Conservation (phyloP, 2,113 vertebrate species). For the Chroicocephalus ridibundus region DNA sequence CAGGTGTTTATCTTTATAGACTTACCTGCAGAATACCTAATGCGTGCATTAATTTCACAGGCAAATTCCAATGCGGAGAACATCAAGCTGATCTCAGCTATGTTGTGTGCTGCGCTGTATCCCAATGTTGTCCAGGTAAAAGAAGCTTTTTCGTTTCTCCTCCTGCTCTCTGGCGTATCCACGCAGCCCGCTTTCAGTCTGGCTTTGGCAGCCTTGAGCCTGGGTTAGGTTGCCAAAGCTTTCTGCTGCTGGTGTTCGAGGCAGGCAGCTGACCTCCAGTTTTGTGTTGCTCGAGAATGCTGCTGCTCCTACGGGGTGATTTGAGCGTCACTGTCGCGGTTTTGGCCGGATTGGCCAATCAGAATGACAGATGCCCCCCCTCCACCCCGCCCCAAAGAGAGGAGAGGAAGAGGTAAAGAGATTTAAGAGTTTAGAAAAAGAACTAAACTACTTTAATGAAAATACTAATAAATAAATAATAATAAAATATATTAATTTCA, state of each 20-base stretch:
- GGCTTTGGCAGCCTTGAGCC: not conserved
- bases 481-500: too few species aligned
- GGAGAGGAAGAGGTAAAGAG: too few species aligned
- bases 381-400: too few species aligned
- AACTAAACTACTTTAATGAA: too few species aligned
- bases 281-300: not conserved
- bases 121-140: slow-evolving; percentile 96
- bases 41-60: slow-evolving; percentile 61
- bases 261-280: not conserved
- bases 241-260: not conserved
- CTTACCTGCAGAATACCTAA: not conserved
- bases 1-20: not conserved
- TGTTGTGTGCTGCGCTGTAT: slow-evolving; percentile 95
- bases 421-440: too few species aligned
- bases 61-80: slow-evolving; percentile 94
- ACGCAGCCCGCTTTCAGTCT: not conserved
- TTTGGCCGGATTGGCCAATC: too few species aligned
- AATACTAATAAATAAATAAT: too few species aligned
- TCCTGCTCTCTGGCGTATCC: not conserved
- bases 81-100: slow-evolving; percentile 89
- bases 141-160: not conserved
- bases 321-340: too few species aligned
- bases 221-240: not conserved
- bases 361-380: too few species aligned
- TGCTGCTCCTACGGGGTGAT: not conserved